Conservation (phyloP, 2,797 vertebrate species). For the Chaetophractus vellerosus region DNA sequence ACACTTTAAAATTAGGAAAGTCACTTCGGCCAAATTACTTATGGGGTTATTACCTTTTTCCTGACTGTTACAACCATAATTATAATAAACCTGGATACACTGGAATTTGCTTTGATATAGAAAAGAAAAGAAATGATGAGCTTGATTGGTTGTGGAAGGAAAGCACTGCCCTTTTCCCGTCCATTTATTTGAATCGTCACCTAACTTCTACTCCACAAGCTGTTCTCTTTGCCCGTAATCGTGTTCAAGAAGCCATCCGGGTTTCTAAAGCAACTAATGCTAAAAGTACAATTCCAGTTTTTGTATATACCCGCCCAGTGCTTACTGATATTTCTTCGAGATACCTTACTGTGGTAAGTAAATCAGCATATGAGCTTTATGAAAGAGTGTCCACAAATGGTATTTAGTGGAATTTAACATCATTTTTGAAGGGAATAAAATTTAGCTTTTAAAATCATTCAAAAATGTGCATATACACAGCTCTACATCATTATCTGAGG, state of each 20-base stretch:
- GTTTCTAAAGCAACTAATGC: constrained; percentile 88
- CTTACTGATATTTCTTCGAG: constrained; percentile 89
- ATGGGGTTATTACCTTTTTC: constrained; percentile 96
- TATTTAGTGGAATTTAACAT: neutral
- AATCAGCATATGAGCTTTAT: neutral
- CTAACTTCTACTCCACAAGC: constrained; percentile 88
- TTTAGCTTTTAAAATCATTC: neutral
- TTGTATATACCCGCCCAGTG: constrained; percentile 92
- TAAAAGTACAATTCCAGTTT: constrained; percentile 90
- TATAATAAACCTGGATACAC: constrained; percentile 90
- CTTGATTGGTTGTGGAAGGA: constrained; percentile 94
- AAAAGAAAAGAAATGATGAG: constrained; percentile 91
- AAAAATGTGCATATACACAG: neutral
- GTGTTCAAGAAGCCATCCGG: constrained; percentile 93
- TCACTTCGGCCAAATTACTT: constrained; percentile 90
- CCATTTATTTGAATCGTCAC: constrained; percentile 91
- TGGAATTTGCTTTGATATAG: constrained; percentile 90
- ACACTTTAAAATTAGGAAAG: constrained; percentile 91
- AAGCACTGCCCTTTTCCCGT: constrained; percentile 95
- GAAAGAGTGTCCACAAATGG: neutral
- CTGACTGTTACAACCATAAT: constrained; percentile 94
- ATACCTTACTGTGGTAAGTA: constrained; percentile 92
- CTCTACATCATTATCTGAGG: neutral
- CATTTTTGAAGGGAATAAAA: constrained; percentile 61
- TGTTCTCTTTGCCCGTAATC: constrained; percentile 91